These are phyloP conservation scores for Rana temporaria DNA, from an alignment of 2,113 vertebrate genomes.

Conservation along the genomic window DNA sequence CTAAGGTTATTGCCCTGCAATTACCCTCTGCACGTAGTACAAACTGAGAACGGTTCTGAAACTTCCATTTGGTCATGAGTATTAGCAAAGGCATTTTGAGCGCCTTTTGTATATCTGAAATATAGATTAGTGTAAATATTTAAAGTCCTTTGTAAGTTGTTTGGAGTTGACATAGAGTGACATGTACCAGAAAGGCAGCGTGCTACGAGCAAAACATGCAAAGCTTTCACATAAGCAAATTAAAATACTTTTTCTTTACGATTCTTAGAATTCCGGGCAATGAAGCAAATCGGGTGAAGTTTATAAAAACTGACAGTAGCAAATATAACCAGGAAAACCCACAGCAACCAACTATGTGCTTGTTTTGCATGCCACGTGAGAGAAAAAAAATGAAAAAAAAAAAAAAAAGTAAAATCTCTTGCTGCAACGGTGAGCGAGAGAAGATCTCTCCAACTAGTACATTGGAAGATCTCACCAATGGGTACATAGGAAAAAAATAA, in stretches of 20 bases:
- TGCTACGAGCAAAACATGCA: background rate
- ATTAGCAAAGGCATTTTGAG: slow-evolving; percentile 4
- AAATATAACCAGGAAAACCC: too few species aligned
- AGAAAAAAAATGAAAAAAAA: too few species aligned
- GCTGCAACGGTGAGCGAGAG: too few species aligned
- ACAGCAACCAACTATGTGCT: too few species aligned
- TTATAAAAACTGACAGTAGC: too few species aligned
- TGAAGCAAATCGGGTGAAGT: background rate
- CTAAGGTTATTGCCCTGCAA: slow-evolving; percentile 30
- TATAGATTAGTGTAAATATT: slow-evolving; percentile 57
- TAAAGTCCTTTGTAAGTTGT: slow-evolving; percentile 54
- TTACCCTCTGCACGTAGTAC: slow-evolving; percentile 8
- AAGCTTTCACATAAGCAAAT: background rate
- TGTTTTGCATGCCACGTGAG: too few species aligned
- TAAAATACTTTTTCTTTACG: background rate
- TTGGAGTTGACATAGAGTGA: slow-evolving; percentile 17
- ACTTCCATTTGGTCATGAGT: slow-evolving; percentile 31
- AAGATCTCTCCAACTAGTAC: too few species aligned
- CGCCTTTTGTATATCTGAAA: slow-evolving; percentile 46
- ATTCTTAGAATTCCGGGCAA: background rate
- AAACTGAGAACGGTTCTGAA: background rate
- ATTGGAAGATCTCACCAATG: too few species aligned
- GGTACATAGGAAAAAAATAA: too few species aligned
- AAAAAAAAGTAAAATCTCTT: too few species aligned
- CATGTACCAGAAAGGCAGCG: slow-evolving; percentile 3